Base-by-base conservation (phyloP, 2,888 invertebrate genomes). In the Drosophila histrio region DNA sequence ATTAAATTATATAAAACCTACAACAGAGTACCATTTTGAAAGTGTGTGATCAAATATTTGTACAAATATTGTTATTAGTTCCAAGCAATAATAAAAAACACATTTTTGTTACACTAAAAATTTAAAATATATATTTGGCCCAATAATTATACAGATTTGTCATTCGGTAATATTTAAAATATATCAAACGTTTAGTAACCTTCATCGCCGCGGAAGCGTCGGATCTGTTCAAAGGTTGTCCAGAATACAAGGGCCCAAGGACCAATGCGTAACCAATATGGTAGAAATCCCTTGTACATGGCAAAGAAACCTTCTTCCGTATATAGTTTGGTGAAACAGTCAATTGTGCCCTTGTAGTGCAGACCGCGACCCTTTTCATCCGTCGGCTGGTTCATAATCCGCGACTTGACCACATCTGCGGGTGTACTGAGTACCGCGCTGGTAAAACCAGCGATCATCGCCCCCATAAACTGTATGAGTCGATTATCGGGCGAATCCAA, bases 381-480 rank as follows among this genome's bases (percentile, higher is more conserved):
- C 0, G 49, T 94, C 1, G 95, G 96, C 90, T 95, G 97, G 92
- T 96, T 97, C 97, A 98, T 98, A 6, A 97, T 94, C 69, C 97
- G 92, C 0, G 97, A 97, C 91, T 97, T 97, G 7, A 98, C 94
- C 0, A 97, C 97, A 92, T 98, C 98, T 0, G 97, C 97, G 0
- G 98, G 97, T 0, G 97, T 97, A 1, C 95, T 66, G 97, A 93
- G 19, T 0, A 44, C 41, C 0, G 68, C 54, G 2, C 62, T 65
- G 7, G 64, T 61, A 11, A 72, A 53, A 0, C 97, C 97, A 0
- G 97, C 96, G 64, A 95, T 93, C 63, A 94, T 94, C 77, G 96
- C 96, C 3, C 96, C 93, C 39, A 94, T 79, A 0, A 95, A 94
- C 90, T 97, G 97, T 36, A 72, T 46, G 1, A 36, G 2, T 8